phyloP scores from a whole-genome alignment of 2,888 invertebrate genomes.

The Acleris emargana region DNA sequence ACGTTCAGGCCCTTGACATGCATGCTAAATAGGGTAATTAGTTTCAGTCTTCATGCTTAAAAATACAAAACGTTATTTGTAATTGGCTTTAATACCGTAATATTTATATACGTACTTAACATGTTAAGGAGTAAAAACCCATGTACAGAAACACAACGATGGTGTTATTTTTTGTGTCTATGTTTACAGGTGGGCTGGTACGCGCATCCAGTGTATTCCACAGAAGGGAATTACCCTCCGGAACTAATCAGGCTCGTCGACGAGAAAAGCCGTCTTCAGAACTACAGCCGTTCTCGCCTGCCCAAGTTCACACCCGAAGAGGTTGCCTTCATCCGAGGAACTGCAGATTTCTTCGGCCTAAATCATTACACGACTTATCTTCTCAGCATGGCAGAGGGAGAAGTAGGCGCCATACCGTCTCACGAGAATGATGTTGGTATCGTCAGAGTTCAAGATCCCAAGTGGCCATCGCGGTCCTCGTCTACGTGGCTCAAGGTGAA shows the following conservation, averaged over 20 bases:
- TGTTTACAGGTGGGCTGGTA: constrained; percentile 78
- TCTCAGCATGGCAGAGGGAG: constrained; percentile 68
- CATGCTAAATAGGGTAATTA: constrained; percentile 40
- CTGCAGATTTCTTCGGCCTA: constrained; percentile 78
- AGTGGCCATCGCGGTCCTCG: constrained; percentile 85
- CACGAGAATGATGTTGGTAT: constrained; percentile 86
- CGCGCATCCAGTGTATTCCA: constrained; percentile 80
- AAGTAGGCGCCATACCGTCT: constrained; percentile 79
- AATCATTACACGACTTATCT: constrained; percentile 80
- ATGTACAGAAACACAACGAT: neutral
- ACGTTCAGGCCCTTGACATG: constrained; percentile 48
- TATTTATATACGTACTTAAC: too few relatives aligned
- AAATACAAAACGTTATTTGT: too few relatives aligned
- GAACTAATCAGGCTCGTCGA: constrained; percentile 80
- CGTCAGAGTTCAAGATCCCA: constrained; percentile 78
- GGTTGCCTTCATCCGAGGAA: constrained; percentile 70
- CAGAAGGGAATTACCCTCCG: constrained; percentile 83
- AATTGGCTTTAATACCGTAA: too few relatives aligned
- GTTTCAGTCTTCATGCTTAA: neutral
- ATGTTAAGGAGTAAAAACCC: too few relatives aligned
- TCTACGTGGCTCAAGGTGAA: constrained; percentile 85
- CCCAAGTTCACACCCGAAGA: constrained; percentile 82
- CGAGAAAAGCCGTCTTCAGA: constrained; percentile 79
- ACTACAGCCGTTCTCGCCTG: constrained; percentile 81
- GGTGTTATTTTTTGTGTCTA: constrained; percentile 3